phyloP scores from a whole-genome alignment of 2,113 vertebrate species.

The Nannobrachium achirus region DNA sequence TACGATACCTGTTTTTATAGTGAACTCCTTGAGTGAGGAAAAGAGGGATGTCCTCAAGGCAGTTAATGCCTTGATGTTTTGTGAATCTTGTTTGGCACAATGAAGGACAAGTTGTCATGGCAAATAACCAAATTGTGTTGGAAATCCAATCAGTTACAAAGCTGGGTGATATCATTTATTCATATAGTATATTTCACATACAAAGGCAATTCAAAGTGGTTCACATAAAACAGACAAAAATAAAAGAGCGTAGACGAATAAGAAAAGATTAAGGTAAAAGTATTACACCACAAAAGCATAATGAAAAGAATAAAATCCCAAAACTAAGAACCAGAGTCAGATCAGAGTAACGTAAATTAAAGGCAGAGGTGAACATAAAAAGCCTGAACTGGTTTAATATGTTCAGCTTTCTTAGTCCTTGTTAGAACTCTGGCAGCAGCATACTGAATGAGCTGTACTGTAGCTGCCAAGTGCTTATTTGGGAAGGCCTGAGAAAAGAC shows the following conservation, averaged over 20 bases:
- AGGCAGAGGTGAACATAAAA: no score
- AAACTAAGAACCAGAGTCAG: neutral
- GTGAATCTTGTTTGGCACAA: constrained; percentile 32
- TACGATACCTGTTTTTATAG: neutral
- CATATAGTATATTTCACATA: constrained; percentile 27
- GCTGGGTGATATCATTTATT: no score
- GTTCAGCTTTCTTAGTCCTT: no score
- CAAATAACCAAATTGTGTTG: constrained; percentile 33
- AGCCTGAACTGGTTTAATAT: no score
- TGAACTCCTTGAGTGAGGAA: neutral
- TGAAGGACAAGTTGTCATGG: constrained; percentile 14
- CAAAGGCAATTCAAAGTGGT: neutral
- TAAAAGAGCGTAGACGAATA: neutral
- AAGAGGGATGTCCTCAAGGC: no score
- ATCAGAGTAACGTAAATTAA: no score
- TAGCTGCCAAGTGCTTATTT: no score
- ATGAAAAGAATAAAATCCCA: constrained; percentile 7
- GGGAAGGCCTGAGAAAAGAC: no score
- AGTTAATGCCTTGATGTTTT: no score
- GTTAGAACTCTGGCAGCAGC: no score
- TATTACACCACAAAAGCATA: neutral
- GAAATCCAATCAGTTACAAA: constrained; percentile 29
- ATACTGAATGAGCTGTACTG: no score
- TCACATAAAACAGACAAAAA: neutral
- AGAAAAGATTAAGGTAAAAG: no score